Conservation (phyloP, 2,113 vertebrate genomes). For the Acrocephalus kingi region DNA sequence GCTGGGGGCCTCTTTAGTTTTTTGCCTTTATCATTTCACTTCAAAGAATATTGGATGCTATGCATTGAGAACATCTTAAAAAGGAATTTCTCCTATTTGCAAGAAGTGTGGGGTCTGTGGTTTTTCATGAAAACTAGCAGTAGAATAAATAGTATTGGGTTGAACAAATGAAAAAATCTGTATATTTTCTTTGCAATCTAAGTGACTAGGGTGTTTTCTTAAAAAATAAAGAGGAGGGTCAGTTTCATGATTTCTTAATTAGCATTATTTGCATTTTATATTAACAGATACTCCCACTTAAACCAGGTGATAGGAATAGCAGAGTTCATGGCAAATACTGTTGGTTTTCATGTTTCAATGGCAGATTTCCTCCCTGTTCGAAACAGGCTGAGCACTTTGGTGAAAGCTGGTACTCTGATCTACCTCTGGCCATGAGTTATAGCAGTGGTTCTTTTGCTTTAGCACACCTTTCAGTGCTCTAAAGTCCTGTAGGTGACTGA, state of each 20-base stretch:
- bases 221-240: not conserved
- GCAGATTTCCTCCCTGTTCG: not conserved
- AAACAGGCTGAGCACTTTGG: not conserved
- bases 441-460: not conserved
- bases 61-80: not conserved
- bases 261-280: not conserved
- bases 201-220: not conserved
- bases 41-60: slow-evolving; percentile 6
- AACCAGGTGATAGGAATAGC: not conserved
- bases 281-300: not conserved
- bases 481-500: not conserved
- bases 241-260: not conserved
- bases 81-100: not conserved
- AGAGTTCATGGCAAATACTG: not conserved
- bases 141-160: not conserved
- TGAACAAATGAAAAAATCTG: not conserved
- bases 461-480: not conserved
- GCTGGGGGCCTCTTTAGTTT: not conserved
- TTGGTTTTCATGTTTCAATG: not conserved
- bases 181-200: not conserved
- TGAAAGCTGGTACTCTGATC: not conserved
- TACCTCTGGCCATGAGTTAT: not conserved
- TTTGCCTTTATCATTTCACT: not conserved
- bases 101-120: not conserved
- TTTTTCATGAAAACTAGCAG: not conserved